A percentile compares a stretch with the other conserved stretches of the same genome.
Conservation (phyloP, 2,888 invertebrate genomes). For the Lottia scabra region DNA sequence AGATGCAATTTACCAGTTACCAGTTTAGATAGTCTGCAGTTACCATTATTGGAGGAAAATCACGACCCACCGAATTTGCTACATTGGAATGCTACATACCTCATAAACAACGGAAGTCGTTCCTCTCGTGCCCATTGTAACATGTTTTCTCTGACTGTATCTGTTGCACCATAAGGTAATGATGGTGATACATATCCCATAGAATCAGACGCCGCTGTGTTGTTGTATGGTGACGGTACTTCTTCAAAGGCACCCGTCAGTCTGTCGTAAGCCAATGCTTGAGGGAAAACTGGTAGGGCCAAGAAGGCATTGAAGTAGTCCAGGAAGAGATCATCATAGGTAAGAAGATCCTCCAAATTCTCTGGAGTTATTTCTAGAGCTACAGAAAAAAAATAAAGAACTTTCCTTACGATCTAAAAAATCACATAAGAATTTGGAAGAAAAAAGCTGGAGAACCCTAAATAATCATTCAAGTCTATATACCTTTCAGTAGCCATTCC, state of each 20-base stretch:
- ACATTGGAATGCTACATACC: slow-evolving; percentile 44
- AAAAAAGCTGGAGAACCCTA: too few species aligned
- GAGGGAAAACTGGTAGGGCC: slow-evolving; percentile 67
- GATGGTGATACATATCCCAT: slow-evolving; percentile 31
- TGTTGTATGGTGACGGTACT: slow-evolving; percentile 17
- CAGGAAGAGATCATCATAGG: slow-evolving; percentile 69
- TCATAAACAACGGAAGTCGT: slow-evolving; percentile 65
- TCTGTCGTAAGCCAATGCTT: slow-evolving; percentile 65
- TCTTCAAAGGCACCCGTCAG: slow-evolving; percentile 67
- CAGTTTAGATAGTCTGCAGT: too few species aligned
- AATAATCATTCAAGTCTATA: too few species aligned
- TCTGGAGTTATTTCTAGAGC: slow-evolving; percentile 66
- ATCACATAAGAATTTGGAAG: too few species aligned
- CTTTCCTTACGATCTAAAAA: neutral
- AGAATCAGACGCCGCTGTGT: slow-evolving; percentile 9
- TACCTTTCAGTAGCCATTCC: too few species aligned
- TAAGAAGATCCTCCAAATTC: slow-evolving; percentile 67
- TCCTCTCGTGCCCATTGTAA: slow-evolving; percentile 66
- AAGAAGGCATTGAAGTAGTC: slow-evolving; percentile 69
- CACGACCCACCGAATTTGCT: neutral
- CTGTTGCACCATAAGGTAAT: slow-evolving; percentile 65
- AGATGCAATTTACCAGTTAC: too few species aligned
- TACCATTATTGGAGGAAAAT: too few species aligned
- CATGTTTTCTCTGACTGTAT: slow-evolving; percentile 64
- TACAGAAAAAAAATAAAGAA: slow-evolving; percentile 41